Base-by-base conservation (phyloP, 2,888 invertebrate genomes). In the Onthophagus sagittarius region DNA sequence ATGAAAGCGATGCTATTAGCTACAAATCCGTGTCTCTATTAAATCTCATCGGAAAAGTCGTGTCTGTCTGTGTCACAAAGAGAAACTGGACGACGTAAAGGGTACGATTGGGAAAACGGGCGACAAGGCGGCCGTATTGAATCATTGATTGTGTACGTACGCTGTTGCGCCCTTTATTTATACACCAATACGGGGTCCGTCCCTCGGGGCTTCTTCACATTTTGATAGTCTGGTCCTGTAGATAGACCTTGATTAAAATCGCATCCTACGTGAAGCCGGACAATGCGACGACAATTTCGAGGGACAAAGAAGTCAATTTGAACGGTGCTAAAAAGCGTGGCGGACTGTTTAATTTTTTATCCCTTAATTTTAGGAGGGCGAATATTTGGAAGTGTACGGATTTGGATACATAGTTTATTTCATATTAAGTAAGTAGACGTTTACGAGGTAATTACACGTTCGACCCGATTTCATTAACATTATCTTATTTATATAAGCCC, bases 401-500 rank as follows among this genome's bases (percentile, higher is more conserved):
- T 33, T 33, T 33, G 33, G 33, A 33, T 11, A 53, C 2, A 11
- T 53, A 11, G 11, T 53, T 53, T 53, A 7, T 53, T 11, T 53
- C 39, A 4, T 7, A 11, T 53, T 4, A 53, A 53, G 39, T 53
- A 53, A 53, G 39, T 53, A 53, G 39, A 53, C 39, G 11, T 53
- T 53, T 53, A 53, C 39, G 39, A 53, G 39, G 39, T 53, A 53
- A 53, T 53, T 53, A 53, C 39, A 53, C 39, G 39, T 53, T 53
- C 39, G 39, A 53, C 7, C 39, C 39, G 39, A 7, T 53, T 53
- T 53, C 39, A 11, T 53, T 53, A 53, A 53, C 39, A 53, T 53
- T 53, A 53, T 53, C 23, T 67, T 67, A 67, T 67, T 67, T 31
- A 67, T 67, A 67, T 67, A 67, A 67, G 67, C 67, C 23, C 31